Evolutionary conservation across 2,113 vertebrate species (phyloP).

Genomic region (Lycaon pictus): DNA sequence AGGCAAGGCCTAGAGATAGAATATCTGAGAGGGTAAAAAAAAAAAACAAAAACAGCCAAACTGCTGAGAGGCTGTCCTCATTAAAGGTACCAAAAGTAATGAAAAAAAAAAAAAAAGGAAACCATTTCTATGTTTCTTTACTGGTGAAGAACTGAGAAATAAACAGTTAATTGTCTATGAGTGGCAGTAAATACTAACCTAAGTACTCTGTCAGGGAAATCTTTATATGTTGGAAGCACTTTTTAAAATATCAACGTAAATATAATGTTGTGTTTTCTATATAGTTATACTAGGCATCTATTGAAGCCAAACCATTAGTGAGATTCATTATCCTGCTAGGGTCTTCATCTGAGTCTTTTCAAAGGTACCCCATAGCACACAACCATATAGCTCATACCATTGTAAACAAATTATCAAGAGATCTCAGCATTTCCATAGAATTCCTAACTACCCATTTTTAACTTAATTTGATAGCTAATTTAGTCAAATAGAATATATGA

Average conservation of each 20-base stretch:
- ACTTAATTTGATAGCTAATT: not conserved
- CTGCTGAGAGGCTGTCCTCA: too few relatives aligned
- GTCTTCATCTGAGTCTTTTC: not conserved
- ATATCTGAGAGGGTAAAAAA: too few relatives aligned
- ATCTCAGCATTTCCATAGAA: not conserved
- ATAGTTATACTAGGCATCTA: too few relatives aligned
- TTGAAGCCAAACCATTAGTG: not conserved
- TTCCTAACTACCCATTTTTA: not conserved
- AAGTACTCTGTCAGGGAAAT: not conserved
- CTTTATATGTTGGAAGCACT: not conserved
- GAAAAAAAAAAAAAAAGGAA: not conserved
- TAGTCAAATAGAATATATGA: not conserved
- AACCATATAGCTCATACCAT: not conserved
- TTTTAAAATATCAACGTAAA: not conserved
- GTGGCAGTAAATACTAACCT: accelerated
- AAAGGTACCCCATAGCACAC: accelerated
- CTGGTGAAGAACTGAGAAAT: not conserved
- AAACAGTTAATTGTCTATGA: not conserved
- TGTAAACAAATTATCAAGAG: not conserved
- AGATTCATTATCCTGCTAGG: too few relatives aligned
- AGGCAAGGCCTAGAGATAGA: too few relatives aligned
- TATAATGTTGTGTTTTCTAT: not conserved
- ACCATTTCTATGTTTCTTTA: not conserved
- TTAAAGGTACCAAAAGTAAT: too few relatives aligned
- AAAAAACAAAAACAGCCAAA: too few relatives aligned